These are phyloP conservation scores for Acrossocheilus fasciatus DNA, from an alignment of 2,797 vertebrate genomes.

Conservation along the genomic window DNA sequence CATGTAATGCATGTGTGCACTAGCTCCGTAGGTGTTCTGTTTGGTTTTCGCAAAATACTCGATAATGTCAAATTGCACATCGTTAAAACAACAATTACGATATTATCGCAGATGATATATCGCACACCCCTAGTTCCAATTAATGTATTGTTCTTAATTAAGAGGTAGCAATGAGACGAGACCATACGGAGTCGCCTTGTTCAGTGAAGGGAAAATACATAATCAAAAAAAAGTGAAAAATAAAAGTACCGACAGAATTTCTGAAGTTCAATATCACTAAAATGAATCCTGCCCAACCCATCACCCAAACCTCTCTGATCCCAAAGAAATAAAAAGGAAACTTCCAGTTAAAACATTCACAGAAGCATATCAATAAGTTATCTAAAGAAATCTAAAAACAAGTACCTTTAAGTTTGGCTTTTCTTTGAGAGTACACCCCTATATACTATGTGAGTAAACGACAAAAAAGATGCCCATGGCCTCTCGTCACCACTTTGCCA, in stretches of 20 bases:
- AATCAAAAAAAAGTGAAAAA: conserved; percentile 58
- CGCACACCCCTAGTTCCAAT: conserved; percentile 64
- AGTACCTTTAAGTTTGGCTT: conserved; percentile 83
- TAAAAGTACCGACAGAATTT: conserved; percentile 74
- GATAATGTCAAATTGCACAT: too few relatives aligned
- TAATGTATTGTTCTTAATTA: conserved; percentile 80
- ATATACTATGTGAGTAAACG: conserved; percentile 63
- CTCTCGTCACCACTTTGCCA: conserved; percentile 44
- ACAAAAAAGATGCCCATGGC: conserved; percentile 70
- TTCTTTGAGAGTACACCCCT: conserved; percentile 75
- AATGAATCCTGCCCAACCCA: conserved; percentile 67
- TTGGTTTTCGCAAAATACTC: too few relatives aligned
- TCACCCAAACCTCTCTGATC: conserved; percentile 67
- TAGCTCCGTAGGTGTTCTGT: too few relatives aligned
- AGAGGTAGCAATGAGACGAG: conserved; percentile 87
- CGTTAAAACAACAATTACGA: too few relatives aligned
- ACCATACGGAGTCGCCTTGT: conserved; percentile 66
- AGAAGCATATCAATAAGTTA: conserved; percentile 78
- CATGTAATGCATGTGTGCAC: too few relatives aligned
- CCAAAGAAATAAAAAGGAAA: conserved; percentile 68
- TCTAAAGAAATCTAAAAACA: conserved; percentile 79
- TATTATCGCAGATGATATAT: too few relatives aligned
- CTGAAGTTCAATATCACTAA: conserved; percentile 73
- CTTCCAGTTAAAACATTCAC: conserved; percentile 86
- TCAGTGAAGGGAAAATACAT: conserved; percentile 52